Evolutionary conservation across 2,888 invertebrate genomes (phyloP), one percentile per base, ranked within the genome.

Genomic region (Dicranocentrus wangi): DNA sequence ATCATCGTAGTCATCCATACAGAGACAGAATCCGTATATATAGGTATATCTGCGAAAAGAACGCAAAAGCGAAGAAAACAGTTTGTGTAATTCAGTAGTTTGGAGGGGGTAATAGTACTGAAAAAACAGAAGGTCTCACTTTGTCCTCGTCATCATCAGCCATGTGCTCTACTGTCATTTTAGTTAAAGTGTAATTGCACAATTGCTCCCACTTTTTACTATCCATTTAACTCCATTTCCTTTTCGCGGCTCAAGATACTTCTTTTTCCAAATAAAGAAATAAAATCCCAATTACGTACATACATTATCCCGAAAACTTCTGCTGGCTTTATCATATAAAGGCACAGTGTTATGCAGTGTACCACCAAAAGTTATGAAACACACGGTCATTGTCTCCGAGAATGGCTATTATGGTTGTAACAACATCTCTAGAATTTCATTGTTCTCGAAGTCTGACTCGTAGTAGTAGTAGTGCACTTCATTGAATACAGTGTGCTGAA

Each of bases 121-220:
- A 15, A 47, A 66, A 39, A 39, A 70, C 42, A 51, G 39, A 19
- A 71, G 39, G n/a, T 3, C 25, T 47, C 55, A 69, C 42, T 39
- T 43, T 47, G 23, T 28, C 51, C 43, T 72, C 39, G 32, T 69
- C 69, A 69, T 60, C 25, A 60, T 42, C 43, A 28, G 51, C 7
- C 61, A 72, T 72, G 43, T 71, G 71, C 21, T 60, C 21, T 68
- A 28, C 42, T 42, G 43, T 65, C 7, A 19, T 43, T 66, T 39
- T 28, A 19, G 32, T 17, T 15, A 28, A 61, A 61, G 19, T 21
- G 47, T 66, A 66, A 66, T 66, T 66, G 65, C 65, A 43, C 65
- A 66, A 66, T 66, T 66, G n/a, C 27, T 47, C 25, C 25, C 17
- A 25, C 1, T 42, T 68, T 68, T 51, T 21, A 53, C 68, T 68